Evolutionary conservation across 1,140 invertebrate genomes (phyloP), one percentile per base, ranked within the genome.

Genomic region (Aphelenchoides fujianensis): DNA sequence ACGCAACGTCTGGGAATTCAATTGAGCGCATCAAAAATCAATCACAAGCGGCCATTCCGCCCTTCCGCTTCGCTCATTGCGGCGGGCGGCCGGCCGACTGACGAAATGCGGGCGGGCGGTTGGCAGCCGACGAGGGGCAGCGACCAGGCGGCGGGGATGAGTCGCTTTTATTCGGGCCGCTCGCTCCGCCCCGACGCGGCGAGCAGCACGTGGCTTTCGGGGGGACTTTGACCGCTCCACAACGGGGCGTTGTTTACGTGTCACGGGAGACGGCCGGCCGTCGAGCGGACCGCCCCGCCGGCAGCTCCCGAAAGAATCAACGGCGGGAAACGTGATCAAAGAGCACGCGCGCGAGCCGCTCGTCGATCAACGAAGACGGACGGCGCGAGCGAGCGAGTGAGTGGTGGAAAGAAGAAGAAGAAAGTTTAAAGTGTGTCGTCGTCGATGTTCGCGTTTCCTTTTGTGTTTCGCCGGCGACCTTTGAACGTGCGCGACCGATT

Each of bases 301-400:
- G n/a, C n/a, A n/a, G n/a, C n/a, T n/a, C n/a, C n/a, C n/a, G n/a
- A n/a, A n/a, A n/a, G 41, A 48, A 48, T 16, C 41, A 16, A 48
- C 12, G 41, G 41, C 12, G 41, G 41, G 23, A 48, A 48, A 48
- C 41, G 23, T 48, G 41, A 48, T 48, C 41, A 23, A 48, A 48
- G 23, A 48, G 12, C 41, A 48, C 61, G 61, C 61, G 23, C 23
- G 3, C 61, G 32, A 30, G 32, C 32, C 61, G 61, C 61, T 63
- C 30, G 30, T 19, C 61, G 7, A 55, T 3, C 7, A 30, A 55
- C 53, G 53, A 55, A 55, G 53, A 30, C 3, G 7, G 53, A 3
- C 61, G 28, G 53, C 53, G n/a, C n/a, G n/a, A n/a, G n/a, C n/a
- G n/a, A n/a, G n/a, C n/a, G 32, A 30, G 32, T 31, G n/a, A n/a